phyloP scores from a whole-genome alignment of 2,113 vertebrate species.

The Mormyrus lacerda region DNA sequence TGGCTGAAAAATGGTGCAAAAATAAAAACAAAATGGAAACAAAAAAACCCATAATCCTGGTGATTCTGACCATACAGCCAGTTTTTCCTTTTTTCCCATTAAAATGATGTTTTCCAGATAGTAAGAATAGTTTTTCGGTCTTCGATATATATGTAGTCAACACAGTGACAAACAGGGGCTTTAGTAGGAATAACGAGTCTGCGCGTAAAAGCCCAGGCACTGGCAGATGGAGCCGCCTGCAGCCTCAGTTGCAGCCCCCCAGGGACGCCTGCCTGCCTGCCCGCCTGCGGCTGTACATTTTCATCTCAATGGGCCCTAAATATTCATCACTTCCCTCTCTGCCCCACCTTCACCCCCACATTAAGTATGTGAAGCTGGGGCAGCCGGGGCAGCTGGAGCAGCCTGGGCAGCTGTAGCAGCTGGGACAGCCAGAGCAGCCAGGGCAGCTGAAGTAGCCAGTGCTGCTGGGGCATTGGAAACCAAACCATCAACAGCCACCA shows the following conservation, averaged over 20 bases:
- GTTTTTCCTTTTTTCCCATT: neutral
- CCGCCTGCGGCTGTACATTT: slow-evolving; percentile 43
- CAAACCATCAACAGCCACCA: slow-evolving; percentile 24
- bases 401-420: neutral
- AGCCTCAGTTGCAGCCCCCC: slow-evolving; percentile 58
- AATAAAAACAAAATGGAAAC: neutral
- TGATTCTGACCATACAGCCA: neutral
- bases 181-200: slow-evolving; percentile 11
- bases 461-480: slow-evolving; percentile 13
- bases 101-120: neutral
- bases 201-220: slow-evolving; percentile 39
- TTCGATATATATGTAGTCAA: neutral
- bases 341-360: slow-evolving; percentile 48
- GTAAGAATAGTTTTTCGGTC: neutral
- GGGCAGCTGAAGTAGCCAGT: neutral
- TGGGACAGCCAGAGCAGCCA: neutral
- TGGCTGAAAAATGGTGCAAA: neutral
- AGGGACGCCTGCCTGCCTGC: slow-evolving; percentile 41
- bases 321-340: slow-evolving; percentile 63
- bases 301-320: slow-evolving; percentile 68
- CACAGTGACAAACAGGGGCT: neutral
- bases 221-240: slow-evolving; percentile 67
- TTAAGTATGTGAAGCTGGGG: slow-evolving; percentile 37
- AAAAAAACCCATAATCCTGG: neutral
- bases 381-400: slow-evolving; percentile 17